Evolutionary conservation across 2,797 vertebrate species (phyloP).

Genomic region (Melanotaenia boesemani): DNA sequence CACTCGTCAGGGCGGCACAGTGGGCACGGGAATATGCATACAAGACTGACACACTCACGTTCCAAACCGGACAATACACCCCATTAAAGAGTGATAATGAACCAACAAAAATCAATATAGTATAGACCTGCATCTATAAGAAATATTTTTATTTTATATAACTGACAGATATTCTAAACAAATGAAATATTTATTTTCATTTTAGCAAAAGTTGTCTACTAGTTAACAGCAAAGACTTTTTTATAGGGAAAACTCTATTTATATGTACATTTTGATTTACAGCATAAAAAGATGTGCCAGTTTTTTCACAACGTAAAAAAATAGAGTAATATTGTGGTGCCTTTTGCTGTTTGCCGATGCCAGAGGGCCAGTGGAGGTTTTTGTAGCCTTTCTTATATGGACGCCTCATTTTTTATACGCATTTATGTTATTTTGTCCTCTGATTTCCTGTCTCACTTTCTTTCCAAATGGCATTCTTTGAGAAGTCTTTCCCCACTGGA

Average conservation of each 20-base stretch:
- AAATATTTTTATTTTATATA: conserved; percentile 99
- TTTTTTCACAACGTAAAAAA: conserved; percentile 99
- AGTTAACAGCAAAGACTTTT: conserved; percentile 99
- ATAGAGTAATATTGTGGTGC: conserved; percentile 99
- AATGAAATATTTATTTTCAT: conserved; percentile 99
- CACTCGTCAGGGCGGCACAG: conserved; percentile 89
- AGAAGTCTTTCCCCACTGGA: conserved; percentile 82
- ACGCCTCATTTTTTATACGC: conserved; percentile 90
- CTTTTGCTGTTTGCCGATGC: conserved; percentile 98
- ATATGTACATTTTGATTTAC: conserved; percentile 99
- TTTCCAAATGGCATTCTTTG: conserved; percentile 81
- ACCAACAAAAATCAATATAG: conserved; percentile 83
- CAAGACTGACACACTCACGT: conserved; percentile 86
- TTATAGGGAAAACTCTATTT: conserved; percentile 99
- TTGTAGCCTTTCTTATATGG: conserved; percentile 94
- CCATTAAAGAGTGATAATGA: conserved; percentile 85
- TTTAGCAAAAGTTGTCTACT: conserved; percentile 99
- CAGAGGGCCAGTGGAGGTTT: conserved; percentile 94
- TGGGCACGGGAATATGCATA: conserved; percentile 85
- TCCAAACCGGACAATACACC: conserved; percentile 91
- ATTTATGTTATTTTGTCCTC: conserved; percentile 75
- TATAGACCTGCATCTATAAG: conserved; percentile 91
- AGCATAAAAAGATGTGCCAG: conserved; percentile 98
- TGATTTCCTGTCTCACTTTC: conserved; percentile 74
- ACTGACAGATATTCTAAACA: conserved; percentile 98